phyloP scores from a whole-genome alignment of 2,113 vertebrate species.

The Bambusicola thoracicus region DNA sequence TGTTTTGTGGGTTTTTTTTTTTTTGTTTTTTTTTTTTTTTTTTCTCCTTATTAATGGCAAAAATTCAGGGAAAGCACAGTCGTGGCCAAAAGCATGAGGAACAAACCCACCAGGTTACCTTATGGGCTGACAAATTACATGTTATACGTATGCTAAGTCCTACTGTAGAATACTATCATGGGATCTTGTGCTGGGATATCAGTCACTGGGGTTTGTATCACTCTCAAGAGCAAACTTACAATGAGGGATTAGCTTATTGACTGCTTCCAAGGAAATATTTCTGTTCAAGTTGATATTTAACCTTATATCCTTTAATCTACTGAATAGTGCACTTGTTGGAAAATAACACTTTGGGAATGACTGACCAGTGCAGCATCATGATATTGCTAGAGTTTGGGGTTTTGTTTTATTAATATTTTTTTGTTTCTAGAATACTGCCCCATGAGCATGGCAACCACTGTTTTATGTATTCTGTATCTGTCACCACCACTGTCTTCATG shows the following conservation, averaged over 20 bases:
- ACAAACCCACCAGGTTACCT: constrained; percentile 3
- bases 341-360: not conserved
- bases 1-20: not conserved
- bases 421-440: not conserved
- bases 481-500: not conserved
- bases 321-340: not conserved
- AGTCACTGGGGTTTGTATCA: not conserved
- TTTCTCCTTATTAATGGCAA: not conserved
- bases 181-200: not conserved
- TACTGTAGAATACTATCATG: not conserved
- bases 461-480: not conserved
- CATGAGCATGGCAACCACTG: not conserved
- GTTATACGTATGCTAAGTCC: not conserved
- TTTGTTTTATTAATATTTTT: not conserved
- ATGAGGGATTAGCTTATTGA: not conserved
- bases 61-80: constrained; percentile 1
- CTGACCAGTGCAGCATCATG: not conserved
- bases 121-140: not conserved
- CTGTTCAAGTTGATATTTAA: not conserved
- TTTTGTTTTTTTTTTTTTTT: not conserved
- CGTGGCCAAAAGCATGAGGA: constrained; percentile 9
- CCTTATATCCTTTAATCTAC: not conserved
- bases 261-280: not conserved
- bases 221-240: not conserved
- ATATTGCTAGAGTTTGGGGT: not conserved